Base-by-base conservation (phyloP, 2,888 invertebrate genomes). In the Penaeus monodon region DNA sequence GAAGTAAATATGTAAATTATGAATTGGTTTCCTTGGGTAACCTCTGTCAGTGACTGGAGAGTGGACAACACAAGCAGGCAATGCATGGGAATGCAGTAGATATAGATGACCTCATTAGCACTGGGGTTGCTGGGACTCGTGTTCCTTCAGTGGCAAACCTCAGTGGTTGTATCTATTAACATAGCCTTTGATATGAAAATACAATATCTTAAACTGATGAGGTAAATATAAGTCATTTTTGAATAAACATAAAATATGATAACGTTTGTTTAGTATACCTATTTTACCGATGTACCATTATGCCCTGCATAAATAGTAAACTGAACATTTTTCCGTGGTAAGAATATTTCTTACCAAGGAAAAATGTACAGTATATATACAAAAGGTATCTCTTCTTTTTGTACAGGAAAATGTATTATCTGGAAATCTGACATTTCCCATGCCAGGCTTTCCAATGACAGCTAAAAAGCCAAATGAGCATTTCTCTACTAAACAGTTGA, bases 151-250 rank as follows among this genome's bases (percentile, higher is more conserved):
- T 81, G 77, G 33, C 78, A 77, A 79, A 73, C 83, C 78, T 87
- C 65, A 73, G 79, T 87, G 82, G 73, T 78, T 83, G 78, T 82
- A 79, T 87, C 86, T 83, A 83, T 77, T 83, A 78, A 87, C 44
- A 38, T 79, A 87, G 83, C 86, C 86, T 87, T 83, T 80, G 85
- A 85, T 80, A 85, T 74, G 83, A 65, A 87, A 77, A 76, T 44
- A 77, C 66, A 87, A 33, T 85, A 84, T 84, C 78, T 79, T 87
- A 87, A 81, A 86, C 70, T 87, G 86, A 86, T 81, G 86, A 87
- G 78, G 78, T 87, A 78, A 83, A 77, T 66, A 82, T 83, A 87
- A 87, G 83, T 83, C 68, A 87, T 83, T 87, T 87, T 87, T 83
- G 86, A 87, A 87, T 87, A 87, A 87, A 87, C 65, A 80, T 82